Evolutionary conservation across 1,140 invertebrate species (phyloP).

Genomic region (Nylanderia fulva): DNA sequence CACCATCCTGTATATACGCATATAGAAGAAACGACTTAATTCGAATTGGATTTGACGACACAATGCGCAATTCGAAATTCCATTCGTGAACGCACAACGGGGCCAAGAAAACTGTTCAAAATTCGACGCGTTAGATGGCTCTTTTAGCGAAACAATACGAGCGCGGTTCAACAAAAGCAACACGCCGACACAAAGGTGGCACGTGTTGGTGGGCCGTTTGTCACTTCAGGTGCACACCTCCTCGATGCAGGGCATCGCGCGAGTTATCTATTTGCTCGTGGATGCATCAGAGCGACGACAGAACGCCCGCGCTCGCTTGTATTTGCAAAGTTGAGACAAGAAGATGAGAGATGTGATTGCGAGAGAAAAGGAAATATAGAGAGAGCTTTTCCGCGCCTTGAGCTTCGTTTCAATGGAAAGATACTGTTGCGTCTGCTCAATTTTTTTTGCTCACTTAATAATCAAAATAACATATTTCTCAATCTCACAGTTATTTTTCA

Average conservation of each 20-base stretch:
- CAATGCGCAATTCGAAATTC: not conserved
- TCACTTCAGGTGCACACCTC: constrained; percentile 37
- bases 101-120: constrained; percentile 32
- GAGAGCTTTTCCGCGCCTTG: not conserved
- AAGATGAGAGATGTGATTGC: constrained; percentile 7
- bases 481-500: not conserved
- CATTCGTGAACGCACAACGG: not conserved
- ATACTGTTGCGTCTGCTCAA: constrained; percentile 14
- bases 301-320: constrained; percentile 7
- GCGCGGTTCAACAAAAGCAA: constrained; percentile 65
- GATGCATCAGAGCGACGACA: constrained; percentile 18
- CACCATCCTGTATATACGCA: too few relatives aligned
- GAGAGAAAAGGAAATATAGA: constrained; percentile 21
- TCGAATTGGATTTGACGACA: not conserved
- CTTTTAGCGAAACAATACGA: constrained; percentile 61
- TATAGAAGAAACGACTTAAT: not conserved
- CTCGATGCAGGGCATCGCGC: constrained; percentile 2
- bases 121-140: constrained; percentile 27
- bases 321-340: constrained; percentile 30
- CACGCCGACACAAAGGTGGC: constrained; percentile 6
- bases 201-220: constrained; percentile 35
- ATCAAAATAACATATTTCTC: not conserved
- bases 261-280: constrained; percentile 53
- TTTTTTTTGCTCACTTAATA: not conserved
- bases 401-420: not conserved